Conservation (phyloP, 1,140 invertebrate genomes). For the Halyomorpha halys region DNA sequence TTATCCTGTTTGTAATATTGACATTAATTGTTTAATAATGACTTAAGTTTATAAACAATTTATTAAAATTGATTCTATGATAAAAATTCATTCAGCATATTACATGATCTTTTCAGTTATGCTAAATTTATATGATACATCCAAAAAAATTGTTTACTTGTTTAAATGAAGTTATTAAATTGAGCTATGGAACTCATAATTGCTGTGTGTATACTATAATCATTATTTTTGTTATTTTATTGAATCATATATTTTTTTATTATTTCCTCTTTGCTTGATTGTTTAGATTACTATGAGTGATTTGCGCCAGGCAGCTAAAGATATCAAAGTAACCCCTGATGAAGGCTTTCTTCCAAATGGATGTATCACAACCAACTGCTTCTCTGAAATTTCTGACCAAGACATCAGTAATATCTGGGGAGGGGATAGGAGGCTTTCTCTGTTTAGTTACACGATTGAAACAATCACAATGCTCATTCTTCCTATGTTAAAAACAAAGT, state of each 20-base stretch:
- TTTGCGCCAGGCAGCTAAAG: constrained; percentile 39
- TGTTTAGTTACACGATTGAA: constrained; percentile 93
- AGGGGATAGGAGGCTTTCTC: constrained; percentile 72
- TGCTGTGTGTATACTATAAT: no score
- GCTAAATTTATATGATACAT: no score
- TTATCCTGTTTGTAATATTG: no score
- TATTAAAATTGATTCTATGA: no score
- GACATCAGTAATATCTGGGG: constrained; percentile 43
- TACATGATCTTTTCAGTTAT: no score
- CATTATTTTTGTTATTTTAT: not conserved
- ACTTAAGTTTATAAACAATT: no score
- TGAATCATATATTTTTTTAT: not conserved
- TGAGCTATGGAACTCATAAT: no score
- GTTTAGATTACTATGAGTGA: constrained; percentile 58
- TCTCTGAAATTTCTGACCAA: constrained; percentile 30
- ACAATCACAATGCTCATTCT: constrained; percentile 86
- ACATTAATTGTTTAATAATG: no score
- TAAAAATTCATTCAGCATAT: no score
- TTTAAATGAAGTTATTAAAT: no score
- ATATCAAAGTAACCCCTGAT: constrained; percentile 24
- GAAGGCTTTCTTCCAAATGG: constrained; percentile 30
- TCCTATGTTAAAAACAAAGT: constrained; percentile 96
- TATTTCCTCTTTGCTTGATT: constrained; percentile 15
- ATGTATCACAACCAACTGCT: constrained; percentile 26
- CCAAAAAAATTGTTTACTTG: no score